phyloP scores from a whole-genome alignment of 2,888 invertebrate genomes.

The Cecidostiba fungosa region DNA sequence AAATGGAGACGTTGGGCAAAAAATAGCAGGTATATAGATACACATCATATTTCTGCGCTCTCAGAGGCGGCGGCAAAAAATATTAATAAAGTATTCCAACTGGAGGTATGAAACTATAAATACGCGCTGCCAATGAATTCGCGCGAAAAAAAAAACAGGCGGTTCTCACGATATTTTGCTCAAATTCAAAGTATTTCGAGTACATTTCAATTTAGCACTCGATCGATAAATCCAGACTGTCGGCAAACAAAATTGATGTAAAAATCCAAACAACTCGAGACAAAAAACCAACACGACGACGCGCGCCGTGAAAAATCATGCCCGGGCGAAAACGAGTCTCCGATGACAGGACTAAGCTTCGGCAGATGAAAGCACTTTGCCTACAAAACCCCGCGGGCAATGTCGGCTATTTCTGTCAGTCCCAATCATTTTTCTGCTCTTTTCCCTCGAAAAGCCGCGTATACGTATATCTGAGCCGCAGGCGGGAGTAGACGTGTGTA shows the following conservation, averaged over 20 bases:
- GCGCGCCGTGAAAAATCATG: slow-evolving; percentile 54
- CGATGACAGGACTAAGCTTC: slow-evolving; percentile 46
- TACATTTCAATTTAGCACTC: slow-evolving; percentile 22
- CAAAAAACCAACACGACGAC: background rate
- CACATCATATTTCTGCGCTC: slow-evolving; percentile 16
- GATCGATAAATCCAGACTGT: slow-evolving; percentile 16
- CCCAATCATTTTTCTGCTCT: slow-evolving; percentile 26
- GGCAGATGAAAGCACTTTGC: background rate
- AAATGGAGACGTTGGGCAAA: slow-evolving; percentile 52
- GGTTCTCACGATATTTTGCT: background rate
- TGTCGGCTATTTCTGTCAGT: slow-evolving; percentile 25
- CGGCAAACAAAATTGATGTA: slow-evolving; percentile 26
- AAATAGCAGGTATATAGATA: slow-evolving; percentile 28
- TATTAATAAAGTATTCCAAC: slow-evolving; percentile 40
- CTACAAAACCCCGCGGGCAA: background rate
- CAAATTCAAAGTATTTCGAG: background rate
- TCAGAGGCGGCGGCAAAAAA: background rate
- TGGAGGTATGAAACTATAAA: slow-evolving; percentile 23
- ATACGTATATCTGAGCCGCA: background rate
- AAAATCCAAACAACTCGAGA: background rate
- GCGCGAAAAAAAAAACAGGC: too few relatives aligned
- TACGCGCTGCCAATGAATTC: too few relatives aligned
- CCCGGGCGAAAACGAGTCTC: slow-evolving; percentile 29
- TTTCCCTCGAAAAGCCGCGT: background rate
- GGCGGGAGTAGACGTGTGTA: too few relatives aligned